Percentiles rank a stretch among this genome's conserved stretches.
phyloP scores from a whole-genome alignment of 2,113 vertebrate species.

The Campylomormyrus numenius region DNA sequence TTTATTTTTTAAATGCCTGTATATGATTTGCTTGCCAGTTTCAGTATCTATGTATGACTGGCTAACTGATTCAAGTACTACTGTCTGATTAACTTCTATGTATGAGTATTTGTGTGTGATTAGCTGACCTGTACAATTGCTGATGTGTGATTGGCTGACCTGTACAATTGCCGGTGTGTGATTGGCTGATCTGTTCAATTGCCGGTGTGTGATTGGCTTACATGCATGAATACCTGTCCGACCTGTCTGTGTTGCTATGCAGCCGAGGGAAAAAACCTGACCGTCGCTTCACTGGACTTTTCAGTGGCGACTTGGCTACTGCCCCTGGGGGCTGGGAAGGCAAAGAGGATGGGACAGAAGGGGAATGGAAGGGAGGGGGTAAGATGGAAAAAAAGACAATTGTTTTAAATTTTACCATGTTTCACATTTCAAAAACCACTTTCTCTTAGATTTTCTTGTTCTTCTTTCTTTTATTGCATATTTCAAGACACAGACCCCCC shows the following conservation, averaged over 20 bases:
- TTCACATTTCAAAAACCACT: neutral
- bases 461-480: neutral
- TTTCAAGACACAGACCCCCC: neutral
- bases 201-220: constrained; percentile 35
- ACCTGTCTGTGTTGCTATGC: constrained; percentile 76
- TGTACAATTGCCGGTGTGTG: too few relatives aligned
- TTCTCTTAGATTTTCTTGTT: neutral
- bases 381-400: neutral
- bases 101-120: neutral
- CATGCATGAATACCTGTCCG: constrained; percentile 71
- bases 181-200: neutral
- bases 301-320: constrained; percentile 72
- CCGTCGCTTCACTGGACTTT: constrained; percentile 85
- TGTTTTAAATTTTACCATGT: neutral
- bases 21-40: neutral
- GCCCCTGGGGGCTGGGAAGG: constrained; percentile 68
- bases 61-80: neutral
- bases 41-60: neutral
- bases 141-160: too few relatives aligned
- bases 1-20: neutral
- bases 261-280: constrained; percentile 85
- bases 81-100: neutral
- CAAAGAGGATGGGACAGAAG: constrained; percentile 16
- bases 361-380: neutral
- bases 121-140: too few relatives aligned